Evolutionary conservation across 1,140 invertebrate genomes (phyloP).

Genomic region (Zaprionus kolodkinae): DNA sequence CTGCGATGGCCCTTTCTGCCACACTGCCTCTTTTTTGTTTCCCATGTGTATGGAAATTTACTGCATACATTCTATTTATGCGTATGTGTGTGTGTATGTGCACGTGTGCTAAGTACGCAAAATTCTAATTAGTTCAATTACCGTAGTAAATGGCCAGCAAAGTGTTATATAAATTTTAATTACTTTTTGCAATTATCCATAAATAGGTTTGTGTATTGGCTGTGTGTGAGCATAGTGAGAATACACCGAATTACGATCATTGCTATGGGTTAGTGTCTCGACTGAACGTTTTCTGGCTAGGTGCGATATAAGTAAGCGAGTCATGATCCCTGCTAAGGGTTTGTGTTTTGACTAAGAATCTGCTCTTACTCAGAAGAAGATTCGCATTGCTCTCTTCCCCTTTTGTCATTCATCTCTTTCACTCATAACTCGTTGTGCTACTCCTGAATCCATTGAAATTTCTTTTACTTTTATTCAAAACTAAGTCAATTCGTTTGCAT

Average conservation of each 20-base stretch:
- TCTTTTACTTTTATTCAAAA: slow-evolving; percentile 8
- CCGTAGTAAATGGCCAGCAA: background rate
- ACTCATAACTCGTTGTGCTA: background rate
- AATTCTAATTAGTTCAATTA: slow-evolving; percentile 36
- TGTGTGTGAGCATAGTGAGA: background rate
- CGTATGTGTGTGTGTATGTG: slow-evolving; percentile 11
- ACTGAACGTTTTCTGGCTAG: no score
- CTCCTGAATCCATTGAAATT: background rate
- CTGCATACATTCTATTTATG: slow-evolving; percentile 18
- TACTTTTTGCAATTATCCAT: slow-evolving; percentile 10
- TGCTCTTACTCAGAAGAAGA: no score
- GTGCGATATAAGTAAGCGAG: no score
- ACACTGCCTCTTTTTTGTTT: background rate
- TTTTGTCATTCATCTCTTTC: background rate
- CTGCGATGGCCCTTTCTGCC: background rate
- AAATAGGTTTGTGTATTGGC: background rate
- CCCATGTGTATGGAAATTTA: slow-evolving; percentile 4
- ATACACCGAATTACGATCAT: background rate
- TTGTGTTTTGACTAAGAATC: background rate
- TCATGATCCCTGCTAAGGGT: background rate
- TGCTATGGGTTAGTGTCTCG: background rate
- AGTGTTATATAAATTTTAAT: slow-evolving; percentile 39
- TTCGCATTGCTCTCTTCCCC: no score
- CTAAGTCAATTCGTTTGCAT: slow-evolving; percentile 40
- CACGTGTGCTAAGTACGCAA: slow-evolving; percentile 4